phyloP scores from a whole-genome alignment of 2,888 invertebrate species.

The Notodonta dromedarius region DNA sequence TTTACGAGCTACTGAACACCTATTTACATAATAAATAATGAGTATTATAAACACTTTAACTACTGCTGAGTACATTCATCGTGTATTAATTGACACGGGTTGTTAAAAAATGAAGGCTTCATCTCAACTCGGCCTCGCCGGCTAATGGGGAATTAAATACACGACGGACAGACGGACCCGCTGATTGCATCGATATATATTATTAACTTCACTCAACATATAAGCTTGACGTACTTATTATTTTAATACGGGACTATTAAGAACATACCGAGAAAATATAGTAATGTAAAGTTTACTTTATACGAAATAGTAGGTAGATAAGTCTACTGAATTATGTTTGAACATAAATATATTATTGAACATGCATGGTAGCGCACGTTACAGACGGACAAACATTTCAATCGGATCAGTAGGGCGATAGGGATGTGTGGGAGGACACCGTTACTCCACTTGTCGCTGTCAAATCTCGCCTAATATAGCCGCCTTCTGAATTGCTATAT shows the following conservation, averaged over 20 bases:
- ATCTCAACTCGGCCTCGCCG: conserved; percentile 16
- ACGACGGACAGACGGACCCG: conserved; percentile 1
- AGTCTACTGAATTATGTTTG: too few species aligned
- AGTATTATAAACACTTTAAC: not conserved
- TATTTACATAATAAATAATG: too few species aligned
- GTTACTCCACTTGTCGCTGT: conserved; percentile 7
- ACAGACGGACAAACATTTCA: not conserved
- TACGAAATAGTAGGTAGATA: too few species aligned
- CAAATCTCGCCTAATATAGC: not conserved
- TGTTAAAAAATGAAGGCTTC: conserved; percentile 12
- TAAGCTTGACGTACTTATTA: too few species aligned
- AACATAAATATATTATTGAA: not conserved
- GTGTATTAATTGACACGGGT: conserved; percentile 5
- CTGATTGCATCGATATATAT: not conserved
- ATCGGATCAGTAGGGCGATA: conserved; percentile 8
- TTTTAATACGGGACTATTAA: too few species aligned
- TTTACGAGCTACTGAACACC: too few species aligned
- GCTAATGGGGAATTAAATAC: conserved; percentile 14
- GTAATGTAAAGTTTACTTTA: too few species aligned
- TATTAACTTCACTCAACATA: not conserved
- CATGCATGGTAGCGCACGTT: not conserved
- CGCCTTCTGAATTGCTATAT: not conserved
- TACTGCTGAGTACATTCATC: conserved; percentile 4
- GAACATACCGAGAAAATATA: too few species aligned
- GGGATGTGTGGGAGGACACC: conserved; percentile 12